Conservation (phyloP, 2,888 invertebrate species). For the Parapristionchus giblindavisi region DNA sequence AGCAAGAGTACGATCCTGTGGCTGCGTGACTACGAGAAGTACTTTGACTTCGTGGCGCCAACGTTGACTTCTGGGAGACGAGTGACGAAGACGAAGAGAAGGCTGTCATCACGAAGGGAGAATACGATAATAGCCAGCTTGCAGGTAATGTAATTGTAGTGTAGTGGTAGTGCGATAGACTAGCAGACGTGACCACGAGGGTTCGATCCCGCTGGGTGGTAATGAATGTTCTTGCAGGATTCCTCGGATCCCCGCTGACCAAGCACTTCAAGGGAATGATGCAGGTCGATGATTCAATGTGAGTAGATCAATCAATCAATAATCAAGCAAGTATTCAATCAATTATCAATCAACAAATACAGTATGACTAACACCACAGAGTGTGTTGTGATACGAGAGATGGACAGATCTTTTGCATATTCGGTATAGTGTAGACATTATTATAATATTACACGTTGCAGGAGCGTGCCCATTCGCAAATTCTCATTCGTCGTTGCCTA, state of each 20-base stretch:
- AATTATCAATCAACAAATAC: too few species aligned
- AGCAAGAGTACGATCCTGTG: conserved; percentile 60
- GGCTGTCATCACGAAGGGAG: conserved; percentile 5
- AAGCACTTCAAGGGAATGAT: conserved; percentile 60
- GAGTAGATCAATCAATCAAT: conserved; percentile 40
- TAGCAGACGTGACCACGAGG: too few species aligned
- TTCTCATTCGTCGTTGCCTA: conserved; percentile 61
- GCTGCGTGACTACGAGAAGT: conserved; percentile 62
- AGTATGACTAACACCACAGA: too few species aligned
- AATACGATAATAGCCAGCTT: conserved; percentile 20
- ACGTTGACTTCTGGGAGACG: conserved; percentile 49
- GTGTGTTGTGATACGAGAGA: neutral
- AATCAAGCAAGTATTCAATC: neutral
- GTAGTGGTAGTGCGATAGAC: too few species aligned
- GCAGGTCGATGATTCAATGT: conserved; percentile 44
- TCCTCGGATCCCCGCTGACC: conserved; percentile 57
- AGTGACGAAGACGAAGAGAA: neutral
- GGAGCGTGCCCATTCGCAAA: conserved; percentile 57
- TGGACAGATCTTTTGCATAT: too few species aligned
- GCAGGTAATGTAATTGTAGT: too few species aligned
- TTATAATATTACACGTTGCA: neutral
- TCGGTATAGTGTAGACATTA: neutral
- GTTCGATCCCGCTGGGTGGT: too few species aligned
- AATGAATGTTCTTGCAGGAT: conserved; percentile 43
- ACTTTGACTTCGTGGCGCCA: conserved; percentile 50